Conservation (phyloP, 1,140 invertebrate species). For the Campodea augens region DNA sequence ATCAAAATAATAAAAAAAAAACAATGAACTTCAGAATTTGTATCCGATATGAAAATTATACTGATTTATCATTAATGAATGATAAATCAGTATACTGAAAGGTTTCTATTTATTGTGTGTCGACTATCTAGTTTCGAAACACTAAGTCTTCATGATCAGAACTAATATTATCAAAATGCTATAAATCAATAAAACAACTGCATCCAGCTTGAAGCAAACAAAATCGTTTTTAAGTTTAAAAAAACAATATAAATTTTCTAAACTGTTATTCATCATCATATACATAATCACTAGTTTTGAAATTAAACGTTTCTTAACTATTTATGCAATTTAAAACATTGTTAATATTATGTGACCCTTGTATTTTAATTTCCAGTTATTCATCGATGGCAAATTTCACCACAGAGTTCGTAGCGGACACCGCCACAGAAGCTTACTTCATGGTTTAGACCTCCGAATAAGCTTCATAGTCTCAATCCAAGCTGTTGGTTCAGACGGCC, state of each 20-base stretch:
- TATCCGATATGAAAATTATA: no score
- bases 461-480: constrained; percentile 9
- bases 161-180: no score
- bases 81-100: no score
- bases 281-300: not conserved
- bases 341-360: constrained; percentile 3
- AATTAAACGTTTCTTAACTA: not conserved
- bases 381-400: constrained; percentile 15
- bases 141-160: no score
- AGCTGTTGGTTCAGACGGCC: constrained; percentile 3
- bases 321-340: no score
- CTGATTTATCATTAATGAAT: no score
- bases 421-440: constrained; percentile 17
- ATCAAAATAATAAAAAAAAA: no score
- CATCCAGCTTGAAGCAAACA: not conserved
- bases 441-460: constrained; percentile 14
- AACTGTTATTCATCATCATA: not conserved
- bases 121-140: no score
- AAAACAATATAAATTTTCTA: not conserved
- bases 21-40: no score
- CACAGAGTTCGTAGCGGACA: constrained; percentile 16
- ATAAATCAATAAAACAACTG: no score
- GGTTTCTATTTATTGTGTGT: no score
- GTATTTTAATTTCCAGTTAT: constrained; percentile 15
- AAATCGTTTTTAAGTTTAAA: not conserved